Evolutionary conservation across 2,888 invertebrate species (phyloP), one percentile per base, ranked within the genome.

Genomic region (Aphidoletes aphidimyza): DNA sequence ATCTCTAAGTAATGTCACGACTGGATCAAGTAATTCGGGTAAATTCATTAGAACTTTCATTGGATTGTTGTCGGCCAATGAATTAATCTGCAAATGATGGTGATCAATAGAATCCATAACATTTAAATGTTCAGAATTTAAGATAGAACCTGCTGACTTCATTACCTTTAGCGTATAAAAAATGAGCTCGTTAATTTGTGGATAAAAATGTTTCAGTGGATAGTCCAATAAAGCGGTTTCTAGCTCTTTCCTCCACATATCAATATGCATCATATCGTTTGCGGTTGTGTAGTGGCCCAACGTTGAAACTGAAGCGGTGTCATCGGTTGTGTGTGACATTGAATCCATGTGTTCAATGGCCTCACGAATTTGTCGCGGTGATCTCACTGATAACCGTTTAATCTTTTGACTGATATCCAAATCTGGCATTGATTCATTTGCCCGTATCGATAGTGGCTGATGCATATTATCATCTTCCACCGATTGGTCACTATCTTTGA

Each of bases 141-240:
- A n/a, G n/a, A n/a, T n/a, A n/a, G n/a, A n/a, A n/a, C n/a, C n/a
- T n/a, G n/a, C n/a, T n/a, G n/a, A n/a, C n/a, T n/a, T n/a, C n/a
- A n/a, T n/a, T 85, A 86, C 85, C 5, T 86, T 86, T 30, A 86
- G 5, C 22, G 83, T 45, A 14, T 84, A 54, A 42, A 36, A 83
- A 17, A 86, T 81, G 14, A 84, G 84, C 0, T 85, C 85, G 54
- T 87, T 87, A 14, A 87, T 85, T 22, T 86, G 83, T 0, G 86
- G 86, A 47, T 87, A 86, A 49, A 86, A 86, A 17, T 86, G 85
- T 17, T 86, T 85, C 14, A 88, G 83, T 2, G 87, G 85, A 8
- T 86, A 83, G 84, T 88, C 88, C 11, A 87, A 84, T 1, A 87
- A 36, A 11, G 87, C 86, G 26, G 86, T 84, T 84, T 87, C 87